Percentiles rank a stretch among this genome's conserved stretches.
Conservation (phyloP, 1,140 invertebrate genomes). For the Xylocopa sonorina region DNA sequence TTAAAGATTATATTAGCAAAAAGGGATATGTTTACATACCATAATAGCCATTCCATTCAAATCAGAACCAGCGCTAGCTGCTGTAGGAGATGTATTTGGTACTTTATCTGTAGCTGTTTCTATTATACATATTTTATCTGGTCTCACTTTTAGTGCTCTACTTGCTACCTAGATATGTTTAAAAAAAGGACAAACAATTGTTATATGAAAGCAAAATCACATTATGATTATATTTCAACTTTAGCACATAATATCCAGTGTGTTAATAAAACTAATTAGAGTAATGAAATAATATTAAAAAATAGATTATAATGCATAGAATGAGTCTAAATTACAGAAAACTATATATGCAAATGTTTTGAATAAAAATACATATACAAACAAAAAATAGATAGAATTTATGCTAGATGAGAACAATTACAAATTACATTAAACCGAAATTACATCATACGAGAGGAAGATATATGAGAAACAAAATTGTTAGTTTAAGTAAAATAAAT, state of each 20-base stretch:
- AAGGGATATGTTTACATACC: constrained; percentile 80
- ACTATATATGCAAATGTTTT: not conserved
- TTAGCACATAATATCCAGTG: not conserved
- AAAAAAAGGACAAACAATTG: not conserved
- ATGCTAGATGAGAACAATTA: not conserved
- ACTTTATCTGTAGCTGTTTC: constrained; percentile 97
- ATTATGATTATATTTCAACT: constrained; percentile 70
- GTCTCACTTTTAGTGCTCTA: constrained; percentile 87
- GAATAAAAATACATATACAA: not conserved
- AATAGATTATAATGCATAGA: not conserved
- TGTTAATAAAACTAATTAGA: no score
- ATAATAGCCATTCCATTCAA: constrained; percentile 97
- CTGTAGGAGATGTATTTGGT: constrained; percentile 96
- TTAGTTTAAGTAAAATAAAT: constrained; percentile 4
- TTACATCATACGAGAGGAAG: not conserved
- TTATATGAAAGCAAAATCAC: not conserved
- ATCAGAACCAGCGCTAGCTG: constrained; percentile 95
- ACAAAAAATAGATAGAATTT: not conserved
- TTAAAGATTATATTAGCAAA: not conserved
- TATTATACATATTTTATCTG: constrained; percentile 91
- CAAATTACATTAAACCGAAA: not conserved
- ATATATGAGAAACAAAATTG: not conserved
- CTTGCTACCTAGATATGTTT: constrained; percentile 86
- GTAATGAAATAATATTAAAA: no score
- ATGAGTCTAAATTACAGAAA: not conserved